Percentiles rank a stretch among this genome's conserved stretches.
Conservation (phyloP, 2,113 vertebrate genomes). For the Sylvietta virens region DNA sequence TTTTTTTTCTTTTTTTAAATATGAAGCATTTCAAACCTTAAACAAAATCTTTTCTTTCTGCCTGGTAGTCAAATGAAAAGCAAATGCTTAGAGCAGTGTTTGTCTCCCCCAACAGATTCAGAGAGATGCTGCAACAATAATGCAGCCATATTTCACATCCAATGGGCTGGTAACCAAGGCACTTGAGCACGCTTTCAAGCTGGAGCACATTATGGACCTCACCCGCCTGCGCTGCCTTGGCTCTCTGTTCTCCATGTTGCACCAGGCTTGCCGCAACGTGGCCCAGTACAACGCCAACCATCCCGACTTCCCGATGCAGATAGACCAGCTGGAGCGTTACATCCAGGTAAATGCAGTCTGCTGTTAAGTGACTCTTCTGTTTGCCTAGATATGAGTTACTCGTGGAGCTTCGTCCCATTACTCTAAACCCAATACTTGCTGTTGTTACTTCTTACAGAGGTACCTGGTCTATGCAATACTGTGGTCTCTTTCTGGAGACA, state of each 20-base stretch:
- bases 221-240: slow-evolving; percentile 93
- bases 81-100: not conserved
- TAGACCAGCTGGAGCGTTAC: slow-evolving; percentile 94
- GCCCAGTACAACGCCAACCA: slow-evolving; percentile 97
- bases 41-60: not conserved
- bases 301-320: slow-evolving; percentile 95
- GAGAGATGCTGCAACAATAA: slow-evolving; percentile 83
- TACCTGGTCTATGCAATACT: slow-evolving; percentile 95
- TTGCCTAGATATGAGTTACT: not conserved
- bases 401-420: not conserved
- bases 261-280: slow-evolving; percentile 95
- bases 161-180: slow-evolving; percentile 95
- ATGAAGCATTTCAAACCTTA: not conserved
- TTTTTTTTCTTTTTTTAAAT: not conserved
- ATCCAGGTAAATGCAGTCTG: slow-evolving; percentile 78
- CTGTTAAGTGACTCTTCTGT: not conserved
- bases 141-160: slow-evolving; percentile 96
- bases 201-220: slow-evolving; percentile 99
- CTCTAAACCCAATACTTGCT: not conserved
- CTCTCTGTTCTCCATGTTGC: slow-evolving; percentile 95
- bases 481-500: slow-evolving; percentile 97
- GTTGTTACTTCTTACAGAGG: slow-evolving; percentile 65
- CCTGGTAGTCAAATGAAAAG: not conserved
- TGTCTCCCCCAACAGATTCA: slow-evolving; percentile 81
- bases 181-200: slow-evolving; percentile 91